phyloP scores from a whole-genome alignment of 2,113 vertebrate species.

The Galemys pyrenaicus region DNA sequence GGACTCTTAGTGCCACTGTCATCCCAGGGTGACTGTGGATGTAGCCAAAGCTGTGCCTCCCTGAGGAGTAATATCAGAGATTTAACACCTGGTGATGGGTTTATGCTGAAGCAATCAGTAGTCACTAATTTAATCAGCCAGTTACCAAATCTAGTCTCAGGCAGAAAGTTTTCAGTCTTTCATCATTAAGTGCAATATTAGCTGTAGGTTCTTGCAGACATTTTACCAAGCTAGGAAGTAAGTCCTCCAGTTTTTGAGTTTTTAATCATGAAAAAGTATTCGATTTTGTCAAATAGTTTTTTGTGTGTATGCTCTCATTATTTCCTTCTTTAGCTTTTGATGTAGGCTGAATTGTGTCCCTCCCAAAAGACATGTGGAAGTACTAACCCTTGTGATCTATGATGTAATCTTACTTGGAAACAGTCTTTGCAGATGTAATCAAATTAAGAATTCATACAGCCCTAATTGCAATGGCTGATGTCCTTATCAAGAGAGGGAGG shows the following conservation, averaged over 20 bases:
- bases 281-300: background rate
- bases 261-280: background rate
- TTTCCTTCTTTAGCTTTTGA: background rate
- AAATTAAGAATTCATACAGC: background rate
- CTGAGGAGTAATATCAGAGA: background rate
- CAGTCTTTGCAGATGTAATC: background rate
- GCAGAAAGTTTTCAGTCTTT: background rate
- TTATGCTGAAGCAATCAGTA: too few species aligned
- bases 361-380: too few species aligned
- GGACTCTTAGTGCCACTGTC: too few species aligned
- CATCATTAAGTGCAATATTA: background rate
- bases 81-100: background rate
- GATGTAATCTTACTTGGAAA: too few species aligned
- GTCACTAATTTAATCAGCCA: background rate
- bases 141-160: background rate
- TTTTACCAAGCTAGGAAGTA: constrained; percentile 6
- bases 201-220: background rate
- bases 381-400: too few species aligned
- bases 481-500: background rate
- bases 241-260: background rate
- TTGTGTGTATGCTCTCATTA: background rate
- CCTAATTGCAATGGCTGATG: background rate
- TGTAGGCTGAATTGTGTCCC: background rate
- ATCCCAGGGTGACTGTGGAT: background rate
- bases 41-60: background rate